Evolutionary conservation across 92 coral and sea anemone species (phyloP), one percentile per base, ranked within the genome.

Genomic region (Isaurus tuberculatus): DNA sequence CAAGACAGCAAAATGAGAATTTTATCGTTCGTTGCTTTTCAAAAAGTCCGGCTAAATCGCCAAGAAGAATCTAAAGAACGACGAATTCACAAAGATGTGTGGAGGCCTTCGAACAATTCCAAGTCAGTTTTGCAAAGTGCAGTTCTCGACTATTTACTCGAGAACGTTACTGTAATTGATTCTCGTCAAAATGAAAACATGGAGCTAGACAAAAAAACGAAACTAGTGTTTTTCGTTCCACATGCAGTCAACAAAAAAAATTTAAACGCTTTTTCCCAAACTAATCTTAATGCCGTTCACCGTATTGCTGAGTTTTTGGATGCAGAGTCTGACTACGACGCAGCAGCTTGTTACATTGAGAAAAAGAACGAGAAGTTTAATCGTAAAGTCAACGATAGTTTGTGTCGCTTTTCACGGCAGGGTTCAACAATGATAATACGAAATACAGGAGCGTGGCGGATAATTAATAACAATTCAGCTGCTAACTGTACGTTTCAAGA

Each of bases 361-460:
- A 53, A 31, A 42, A 20, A 32, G 33, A 20, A 53, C 10, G 19
- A 40, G 20, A 48, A 8, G 5, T 22, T 75, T 17, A 22, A 5
- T 17, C 68, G 17, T 28, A n/a, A n/a, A 36, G 46, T 75, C 40
- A 75, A 75, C 49, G 26, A 63, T 31, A 80, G 91, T 2, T 92
- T 93, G 96, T 92, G 96, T 68, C 90, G 91, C 23, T 92, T 90
- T 72, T 23, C 80, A 6, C 68, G 61, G 71, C 72, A 90, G 9
- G 78, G 81, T 11, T 92, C 91, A 80, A 92, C 93, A 53, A 10
- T 92, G 71, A 86, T 80, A 30, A 92, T 92, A 6, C 73, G 93
- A 42, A 90, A 92, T 71, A 90, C 88, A 0, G 96, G 96, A 17
- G 44, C 65, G 8, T 67, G 75, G 79, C 26, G n/a, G n/a, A n/a